Evolutionary conservation across 2,797 vertebrate species (phyloP), one percentile per base, ranked within the genome.

Genomic region (Phyllotis vaccarum): DNA sequence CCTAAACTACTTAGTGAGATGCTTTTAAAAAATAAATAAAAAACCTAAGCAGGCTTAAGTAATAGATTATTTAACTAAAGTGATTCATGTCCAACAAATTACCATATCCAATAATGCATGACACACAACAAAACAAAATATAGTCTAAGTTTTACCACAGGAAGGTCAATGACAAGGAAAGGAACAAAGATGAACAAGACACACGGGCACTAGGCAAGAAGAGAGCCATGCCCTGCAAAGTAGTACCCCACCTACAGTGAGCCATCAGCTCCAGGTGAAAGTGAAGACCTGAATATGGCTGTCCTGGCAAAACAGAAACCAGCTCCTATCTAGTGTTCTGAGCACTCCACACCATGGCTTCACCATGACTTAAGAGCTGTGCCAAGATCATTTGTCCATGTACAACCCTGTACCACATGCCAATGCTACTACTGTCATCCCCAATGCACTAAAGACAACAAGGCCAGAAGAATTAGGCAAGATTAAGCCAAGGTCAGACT

Each of bases 391-490:
- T 43, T 22, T n/a, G 46, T 31, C 19, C 49, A 54, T 8, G 13
- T n/a, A 46, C 19, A 60, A 78, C 24, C n/a, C 34, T 37, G 68
- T 37, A 62, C 62, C n/a, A 58, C 11, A 34, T 5, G 27, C 0
- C 72, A 37, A 17, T 22, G 46, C 10, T 37, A 49, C 46, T 27
- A 79, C 68, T 46, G 34, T 31, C 24, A 70, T 1, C 21, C 29
- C 34, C 37, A 24, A 46, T 94, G 87, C 64, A 79, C 76, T 62
- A 83, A 46, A 52, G 76, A 93, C 34, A 90, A 88, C 8, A 56
- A 90, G 46, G 93, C n/a, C 37, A 76, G 70, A 11, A 95, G 76
- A 92, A 76, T 27, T 22, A 81, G 34, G 21, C 81, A 85, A 79
- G 46, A 80, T 46, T 29, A 70, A 92, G 72, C n/a, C 8, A 62